Percentiles rank a stretch among this genome's conserved stretches.
These are phyloP conservation scores for Drosophila kepulauana DNA, from an alignment of 1,140 invertebrate genomes.

Conservation along the genomic window DNA sequence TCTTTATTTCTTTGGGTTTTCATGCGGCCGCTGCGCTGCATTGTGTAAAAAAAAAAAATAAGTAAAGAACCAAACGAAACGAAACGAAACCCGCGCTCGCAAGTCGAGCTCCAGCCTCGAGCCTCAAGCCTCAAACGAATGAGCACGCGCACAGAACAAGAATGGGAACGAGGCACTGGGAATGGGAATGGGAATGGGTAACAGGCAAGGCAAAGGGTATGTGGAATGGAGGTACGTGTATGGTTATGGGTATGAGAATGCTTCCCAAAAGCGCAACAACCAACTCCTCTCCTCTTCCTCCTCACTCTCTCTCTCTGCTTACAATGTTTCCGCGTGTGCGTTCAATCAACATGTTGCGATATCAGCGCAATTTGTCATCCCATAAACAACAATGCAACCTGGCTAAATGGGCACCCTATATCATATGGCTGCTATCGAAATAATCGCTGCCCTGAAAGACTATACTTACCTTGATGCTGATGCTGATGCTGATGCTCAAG, in stretches of 20 bases:
- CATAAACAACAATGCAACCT: conserved; percentile 69
- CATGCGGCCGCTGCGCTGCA: conserved; percentile 62
- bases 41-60: conserved; percentile 50
- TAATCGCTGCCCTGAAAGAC: conserved; percentile 42
- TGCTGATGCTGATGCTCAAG: conserved; percentile 5
- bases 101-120: conserved; percentile 38
- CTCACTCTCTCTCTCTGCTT: conserved; percentile 19
- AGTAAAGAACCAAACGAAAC: background rate
- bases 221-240: too few relatives aligned
- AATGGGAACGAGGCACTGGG: conserved; percentile 29
- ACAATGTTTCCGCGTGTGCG: conserved; percentile 80
- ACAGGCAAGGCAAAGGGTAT: too few relatives aligned
- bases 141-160: conserved; percentile 75
- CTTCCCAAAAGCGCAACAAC: conserved; percentile 42
- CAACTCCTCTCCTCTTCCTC: background rate
- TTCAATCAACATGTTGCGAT: conserved; percentile 83
- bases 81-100: conserved; percentile 13
- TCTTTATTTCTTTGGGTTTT: conserved; percentile 78
- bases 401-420: conserved; percentile 46
- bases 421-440: conserved; percentile 45
- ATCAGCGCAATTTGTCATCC: conserved; percentile 82
- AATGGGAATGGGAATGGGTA: conserved; percentile 8
- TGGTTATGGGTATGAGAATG: conserved; percentile 18
- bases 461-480: conserved; percentile 24
- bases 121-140: conserved; percentile 47